Evolutionary conservation across 1,140 invertebrate species (phyloP).

Genomic region (Bombus waltoni): DNA sequence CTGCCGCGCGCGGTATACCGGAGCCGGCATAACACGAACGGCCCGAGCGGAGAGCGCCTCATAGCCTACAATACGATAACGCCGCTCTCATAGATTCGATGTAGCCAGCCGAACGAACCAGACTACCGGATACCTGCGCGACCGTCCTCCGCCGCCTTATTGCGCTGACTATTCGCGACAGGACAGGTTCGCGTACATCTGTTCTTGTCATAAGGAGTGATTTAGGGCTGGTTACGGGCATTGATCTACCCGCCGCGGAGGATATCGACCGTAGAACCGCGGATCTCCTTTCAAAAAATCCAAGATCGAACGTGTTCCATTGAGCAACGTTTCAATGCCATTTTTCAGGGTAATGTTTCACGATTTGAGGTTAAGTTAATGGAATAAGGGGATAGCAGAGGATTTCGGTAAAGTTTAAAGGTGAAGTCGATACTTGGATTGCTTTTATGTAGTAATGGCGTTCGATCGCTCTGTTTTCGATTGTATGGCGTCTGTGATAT

Average conservation of each 20-base stretch:
- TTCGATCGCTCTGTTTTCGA: no score
- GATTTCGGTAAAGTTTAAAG: no score
- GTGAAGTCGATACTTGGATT: no score
- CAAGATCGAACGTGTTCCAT: no score
- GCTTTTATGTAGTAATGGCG: no score
- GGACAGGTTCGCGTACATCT: constrained; percentile 79
- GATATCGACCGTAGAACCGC: constrained; percentile 37
- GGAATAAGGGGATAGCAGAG: no score
- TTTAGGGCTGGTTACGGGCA: constrained; percentile 67
- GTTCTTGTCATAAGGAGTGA: constrained; percentile 81
- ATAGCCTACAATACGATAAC: constrained; percentile 63
- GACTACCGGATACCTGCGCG: constrained; percentile 42
- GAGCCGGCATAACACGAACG: constrained; percentile 31
- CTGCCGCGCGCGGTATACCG: constrained; percentile 22
- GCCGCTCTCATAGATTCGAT: constrained; percentile 59
- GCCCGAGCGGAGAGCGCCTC: constrained; percentile 43
- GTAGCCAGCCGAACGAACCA: constrained; percentile 45
- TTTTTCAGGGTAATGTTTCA: no score
- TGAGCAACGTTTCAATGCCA: no score
- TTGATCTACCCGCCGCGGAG: constrained; percentile 57
- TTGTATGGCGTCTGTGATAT: no score
- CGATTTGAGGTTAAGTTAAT: no score
- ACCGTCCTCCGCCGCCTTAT: constrained; percentile 71
- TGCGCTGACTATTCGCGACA: constrained; percentile 78
- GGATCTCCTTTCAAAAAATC: constrained; percentile 6